phyloP scores from a whole-genome alignment of 2,888 invertebrate species.

The Branchinecta sandiegonensis region DNA sequence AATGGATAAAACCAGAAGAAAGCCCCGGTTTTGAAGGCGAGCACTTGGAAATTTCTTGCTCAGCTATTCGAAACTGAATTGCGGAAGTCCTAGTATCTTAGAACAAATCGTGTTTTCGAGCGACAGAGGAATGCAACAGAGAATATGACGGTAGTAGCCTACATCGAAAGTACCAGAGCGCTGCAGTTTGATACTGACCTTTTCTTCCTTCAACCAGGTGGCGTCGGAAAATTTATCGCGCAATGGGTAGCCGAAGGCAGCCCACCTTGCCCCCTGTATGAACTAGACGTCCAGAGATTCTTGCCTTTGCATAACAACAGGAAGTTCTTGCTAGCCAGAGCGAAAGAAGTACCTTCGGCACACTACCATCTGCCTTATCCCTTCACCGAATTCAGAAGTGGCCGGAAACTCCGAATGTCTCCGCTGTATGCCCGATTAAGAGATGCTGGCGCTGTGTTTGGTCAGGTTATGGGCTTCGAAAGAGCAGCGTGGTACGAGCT shows the following conservation, averaged over 20 bases:
- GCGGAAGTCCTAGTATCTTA: too few relatives aligned
- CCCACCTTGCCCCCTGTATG: constrained; percentile 68
- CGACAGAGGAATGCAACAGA: too few relatives aligned
- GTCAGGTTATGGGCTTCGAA: constrained; percentile 96
- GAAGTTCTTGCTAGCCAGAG: constrained; percentile 75
- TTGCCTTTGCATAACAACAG: constrained; percentile 86
- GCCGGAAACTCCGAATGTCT: constrained; percentile 78
- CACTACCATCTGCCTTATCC: constrained; percentile 72
- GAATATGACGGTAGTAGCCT: too few relatives aligned
- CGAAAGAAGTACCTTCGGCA: constrained; percentile 66
- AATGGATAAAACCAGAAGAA: too few relatives aligned
- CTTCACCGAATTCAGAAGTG: constrained; percentile 68
- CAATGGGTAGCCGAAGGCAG: constrained; percentile 64
- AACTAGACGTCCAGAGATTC: constrained; percentile 75
- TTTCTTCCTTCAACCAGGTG: constrained; percentile 42
- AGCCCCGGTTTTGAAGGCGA: too few relatives aligned
- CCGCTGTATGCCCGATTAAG: constrained; percentile 83
- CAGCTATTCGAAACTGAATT: too few relatives aligned
- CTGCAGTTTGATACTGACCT: too few relatives aligned
- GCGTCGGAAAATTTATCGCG: constrained; percentile 77
- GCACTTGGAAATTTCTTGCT: too few relatives aligned
- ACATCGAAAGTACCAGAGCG: too few relatives aligned
- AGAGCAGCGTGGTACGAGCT: constrained; percentile 78
- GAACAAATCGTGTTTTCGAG: too few relatives aligned
- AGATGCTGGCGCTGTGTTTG: constrained; percentile 84